Evolutionary conservation across 2,888 invertebrate genomes (phyloP).

Genomic region (Coleophora flavipennella): DNA sequence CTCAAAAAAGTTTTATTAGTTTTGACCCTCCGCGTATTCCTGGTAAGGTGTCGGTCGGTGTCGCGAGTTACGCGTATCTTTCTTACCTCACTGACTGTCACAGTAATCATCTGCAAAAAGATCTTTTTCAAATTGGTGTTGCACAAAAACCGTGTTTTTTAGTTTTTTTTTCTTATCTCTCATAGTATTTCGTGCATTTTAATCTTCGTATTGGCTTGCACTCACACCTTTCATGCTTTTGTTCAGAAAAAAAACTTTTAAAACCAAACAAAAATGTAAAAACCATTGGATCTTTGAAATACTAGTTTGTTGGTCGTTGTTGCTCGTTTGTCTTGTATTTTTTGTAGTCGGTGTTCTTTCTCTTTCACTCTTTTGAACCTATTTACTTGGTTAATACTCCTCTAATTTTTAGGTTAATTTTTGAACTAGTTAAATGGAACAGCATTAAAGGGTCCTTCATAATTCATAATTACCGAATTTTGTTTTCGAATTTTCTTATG

Average conservation of each 20-base stretch:
- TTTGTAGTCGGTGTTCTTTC: conserved; percentile 70
- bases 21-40: too few relatives aligned
- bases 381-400: conserved; percentile 18
- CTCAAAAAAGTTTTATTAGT: too few relatives aligned
- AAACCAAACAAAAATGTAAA: too few relatives aligned
- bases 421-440: too few relatives aligned
- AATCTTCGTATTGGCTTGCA: conserved; percentile 61
- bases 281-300: conserved; percentile 20
- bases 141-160: conserved; percentile 43
- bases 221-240: conserved; percentile 58
- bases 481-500: too few relatives aligned
- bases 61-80: too few relatives aligned
- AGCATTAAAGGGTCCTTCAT: too few relatives aligned
- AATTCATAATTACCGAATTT: too few relatives aligned
- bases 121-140: conserved; percentile 44
- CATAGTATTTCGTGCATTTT: conserved; percentile 8
- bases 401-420: conserved; percentile 23
- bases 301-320: conserved; percentile 43
- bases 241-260: conserved; percentile 24
- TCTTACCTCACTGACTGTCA: conserved; percentile 22
- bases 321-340: conserved; percentile 38
- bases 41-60: too few relatives aligned
- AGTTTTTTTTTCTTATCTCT: conserved; percentile 25
- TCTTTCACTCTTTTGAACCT: conserved; percentile 54
- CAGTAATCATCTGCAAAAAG: conserved; percentile 27